These are phyloP conservation scores for Agrenia bidenticulata DNA, from an alignment of 2,888 invertebrate species.

Conservation along the genomic window DNA sequence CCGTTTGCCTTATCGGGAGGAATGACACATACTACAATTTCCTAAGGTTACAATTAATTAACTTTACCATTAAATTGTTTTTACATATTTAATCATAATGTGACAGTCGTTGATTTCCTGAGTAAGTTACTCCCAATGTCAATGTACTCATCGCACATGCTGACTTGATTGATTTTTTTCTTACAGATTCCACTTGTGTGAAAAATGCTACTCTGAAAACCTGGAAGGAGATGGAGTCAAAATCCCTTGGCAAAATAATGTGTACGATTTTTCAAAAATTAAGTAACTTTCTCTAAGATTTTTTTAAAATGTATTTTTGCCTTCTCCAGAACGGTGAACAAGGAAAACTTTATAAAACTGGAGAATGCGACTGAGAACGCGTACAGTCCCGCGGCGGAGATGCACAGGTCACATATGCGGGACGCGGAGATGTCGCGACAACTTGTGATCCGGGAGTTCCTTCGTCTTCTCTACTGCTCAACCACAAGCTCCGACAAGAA, in stretches of 20 bases:
- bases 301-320: no score
- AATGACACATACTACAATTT: conserved; percentile 9
- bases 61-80: no score
- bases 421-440: conserved; percentile 37
- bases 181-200: conserved; percentile 22
- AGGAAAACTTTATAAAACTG: conserved; percentile 16
- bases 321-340: conserved; percentile 18
- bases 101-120: no score
- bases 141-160: no score
- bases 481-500: conserved; percentile 18
- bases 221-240: neutral
- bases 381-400: conserved; percentile 32
- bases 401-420: conserved; percentile 25
- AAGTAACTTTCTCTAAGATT: neutral
- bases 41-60: conserved; percentile 4
- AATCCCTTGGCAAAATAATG: neutral
- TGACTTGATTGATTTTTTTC: neutral
- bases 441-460: conserved; percentile 30
- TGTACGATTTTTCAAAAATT: conserved; percentile 1
- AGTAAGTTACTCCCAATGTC: no score
- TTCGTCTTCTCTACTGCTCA: conserved; percentile 17
- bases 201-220: conserved; percentile 17
- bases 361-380: neutral
- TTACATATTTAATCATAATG: no score
- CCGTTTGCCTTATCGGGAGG: conserved; percentile 26